Evolutionary conservation across 2,888 invertebrate species (phyloP).

Genomic region (Leptinotarsa peninsularis): DNA sequence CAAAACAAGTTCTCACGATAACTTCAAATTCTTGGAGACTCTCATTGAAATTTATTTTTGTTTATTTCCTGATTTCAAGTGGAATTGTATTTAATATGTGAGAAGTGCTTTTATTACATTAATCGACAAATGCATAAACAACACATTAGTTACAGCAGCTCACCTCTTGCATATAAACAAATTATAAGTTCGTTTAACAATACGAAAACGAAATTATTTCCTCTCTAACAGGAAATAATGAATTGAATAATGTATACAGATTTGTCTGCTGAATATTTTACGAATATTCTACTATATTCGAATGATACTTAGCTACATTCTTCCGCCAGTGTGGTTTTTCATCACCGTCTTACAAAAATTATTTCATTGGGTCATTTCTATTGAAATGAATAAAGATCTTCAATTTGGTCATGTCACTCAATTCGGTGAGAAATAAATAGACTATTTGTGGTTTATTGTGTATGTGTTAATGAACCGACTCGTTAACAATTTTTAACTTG

Average conservation of each 20-base stretch:
- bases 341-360: too few species aligned
- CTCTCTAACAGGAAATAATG: slow-evolving; percentile 8
- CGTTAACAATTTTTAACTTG: background rate
- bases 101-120: background rate
- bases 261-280: background rate
- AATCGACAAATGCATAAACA: slow-evolving; percentile 15
- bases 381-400: too few species aligned
- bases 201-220: slow-evolving; percentile 12
- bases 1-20: too few species aligned
- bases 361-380: too few species aligned
- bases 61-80: background rate
- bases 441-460: background rate
- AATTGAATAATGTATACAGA: slow-evolving; percentile 1
- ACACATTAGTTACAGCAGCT: slow-evolving; percentile 23
- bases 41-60: background rate
- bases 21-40: background rate
- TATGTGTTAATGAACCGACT: too few species aligned
- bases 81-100: background rate
- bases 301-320: background rate
- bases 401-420: too few species aligned
- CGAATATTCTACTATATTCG: background rate
- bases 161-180: slow-evolving; percentile 14
- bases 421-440: too few species aligned
- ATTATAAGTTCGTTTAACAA: background rate
- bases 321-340: too few species aligned